A percentile compares a stretch with the other conserved stretches of the same genome.
These are phyloP conservation scores for Montipora capricornis DNA, from an alignment of 64 coral and sea anemone species.

Conservation along the genomic window DNA sequence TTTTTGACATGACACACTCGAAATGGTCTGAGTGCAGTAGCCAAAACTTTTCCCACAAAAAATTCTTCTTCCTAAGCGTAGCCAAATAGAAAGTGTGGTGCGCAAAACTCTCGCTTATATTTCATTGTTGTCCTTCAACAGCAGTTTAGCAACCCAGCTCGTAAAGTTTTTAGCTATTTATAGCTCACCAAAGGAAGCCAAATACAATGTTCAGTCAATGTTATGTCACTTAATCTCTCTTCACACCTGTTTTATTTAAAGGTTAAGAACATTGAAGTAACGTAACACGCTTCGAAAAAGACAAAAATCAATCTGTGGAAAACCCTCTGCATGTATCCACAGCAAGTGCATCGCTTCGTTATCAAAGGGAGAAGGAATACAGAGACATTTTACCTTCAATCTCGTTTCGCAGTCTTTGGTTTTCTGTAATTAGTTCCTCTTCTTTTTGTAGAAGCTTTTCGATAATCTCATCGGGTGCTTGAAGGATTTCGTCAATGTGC, in stretches of 20 bases:
- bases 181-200: background rate
- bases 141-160: background rate
- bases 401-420: too few relatives aligned
- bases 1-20: too few relatives aligned
- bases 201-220: background rate
- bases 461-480: too few relatives aligned
- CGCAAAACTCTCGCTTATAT: too few relatives aligned
- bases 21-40: too few relatives aligned
- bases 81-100: too few relatives aligned
- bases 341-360: conserved; percentile 45
- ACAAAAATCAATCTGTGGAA: background rate
- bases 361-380: background rate
- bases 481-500: too few relatives aligned
- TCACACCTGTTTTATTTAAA: background rate
- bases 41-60: too few relatives aligned
- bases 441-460: too few relatives aligned
- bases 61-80: too few relatives aligned
- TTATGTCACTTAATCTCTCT: background rate
- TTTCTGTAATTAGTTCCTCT: too few relatives aligned
- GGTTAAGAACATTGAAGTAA: background rate
- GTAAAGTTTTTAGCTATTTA: background rate
- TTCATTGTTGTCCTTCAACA: background rate
- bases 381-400: too few relatives aligned
- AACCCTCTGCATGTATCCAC: conserved; percentile 26
- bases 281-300: background rate